Evolutionary conservation across 2,797 vertebrate genomes (phyloP), one percentile per base, ranked within the genome.

Genomic region (Cossypha polioptera): DNA sequence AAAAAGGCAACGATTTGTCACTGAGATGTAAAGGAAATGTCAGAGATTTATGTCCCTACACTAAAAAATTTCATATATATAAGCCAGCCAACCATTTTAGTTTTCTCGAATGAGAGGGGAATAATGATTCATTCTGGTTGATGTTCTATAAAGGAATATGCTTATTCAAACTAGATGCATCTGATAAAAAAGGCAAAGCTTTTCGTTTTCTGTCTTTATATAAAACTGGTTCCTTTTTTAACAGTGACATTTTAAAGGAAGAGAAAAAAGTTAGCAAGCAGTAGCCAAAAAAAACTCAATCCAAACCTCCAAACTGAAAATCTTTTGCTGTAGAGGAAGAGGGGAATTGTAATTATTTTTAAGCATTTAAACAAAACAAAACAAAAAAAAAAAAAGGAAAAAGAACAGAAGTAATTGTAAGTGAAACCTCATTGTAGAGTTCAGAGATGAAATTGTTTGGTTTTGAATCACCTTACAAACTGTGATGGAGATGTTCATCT

Each of bases 71-170:
- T 84, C 53, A 69, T 54, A 35, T 35, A 40, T 73, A 63, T 54
- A 53, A 86, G 22, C 29, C 57, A 90, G 43, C 55, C 45, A 90
- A 71, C 45, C 24, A 43, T 83, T 94, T 86, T 42, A 82, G 35
- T 87, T 92, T 61, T 72, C 9, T 92, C 2, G 2, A 85, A 93
- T 75, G 47, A 85, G 53, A 66, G 9, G 20, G 19, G 18, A 65
- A 47, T 90, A 90, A 93, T 94, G 84, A 72, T 59, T 96, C 74
- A 67, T 88, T 94, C 51, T 85, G 63, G 38, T 57, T 72, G 58
- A 43, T 91, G 28, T 77, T 73, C 59, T 92, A 1, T 75, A 77
- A 91, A 88, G 55, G 28, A 84, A 79, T 90, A 38, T 84, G 43
- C 17, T 50, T 76, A 61, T 76, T 85, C 42, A 79, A 92, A 80